Evolutionary conservation across 1,140 invertebrate genomes (phyloP), one percentile per base, ranked within the genome.

Genomic region (Cecropterus lyciades): DNA sequence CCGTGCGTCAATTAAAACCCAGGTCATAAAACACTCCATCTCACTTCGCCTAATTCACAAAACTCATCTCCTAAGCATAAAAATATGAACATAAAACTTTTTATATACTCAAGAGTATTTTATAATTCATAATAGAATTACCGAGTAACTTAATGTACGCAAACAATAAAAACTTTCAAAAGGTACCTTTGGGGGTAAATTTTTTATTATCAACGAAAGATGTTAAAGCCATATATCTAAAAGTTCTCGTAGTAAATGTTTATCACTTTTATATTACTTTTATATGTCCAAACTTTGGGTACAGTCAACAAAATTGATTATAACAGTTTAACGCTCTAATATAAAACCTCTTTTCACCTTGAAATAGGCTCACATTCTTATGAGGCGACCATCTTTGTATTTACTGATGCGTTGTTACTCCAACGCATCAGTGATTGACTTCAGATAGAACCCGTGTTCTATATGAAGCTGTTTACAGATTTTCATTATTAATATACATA

Each of bases 191-290:
- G 45, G 46, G 57, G 30, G 11, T 49, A 49, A 49, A 49, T 62
- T 62, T 62, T 62, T 62, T 48, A 62, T 43, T 49, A 27, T 20
- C 57, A 40, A 62, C 45, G 30, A 40, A 62, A 40, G 46, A 62
- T 37, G 46, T 46, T 62, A 33, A 33, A 52, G 20, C 49, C 20
- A 20, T 20, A 48, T 14, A 10, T 4, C 43, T 17, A n/a, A 15
- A 62, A 51, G 27, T 62, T 62, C 30, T 40, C 16, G 45, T 49
- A 15, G 27, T 37, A 62, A 62, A 37, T 40, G 46, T 62, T 62
- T 62, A 62, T 62, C 30, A 24, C 57, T 62, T 62, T 62, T 62
- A 62, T 62, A 62, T 62, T 62, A 40, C 42, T 62, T 62, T 62
- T 51, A 62, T 60, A 49, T 20, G 46, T 51, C 7, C 37, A n/a